Evolutionary conservation across 2,797 vertebrate genomes (phyloP).

Genomic region (Chromobotia macracanthus): DNA sequence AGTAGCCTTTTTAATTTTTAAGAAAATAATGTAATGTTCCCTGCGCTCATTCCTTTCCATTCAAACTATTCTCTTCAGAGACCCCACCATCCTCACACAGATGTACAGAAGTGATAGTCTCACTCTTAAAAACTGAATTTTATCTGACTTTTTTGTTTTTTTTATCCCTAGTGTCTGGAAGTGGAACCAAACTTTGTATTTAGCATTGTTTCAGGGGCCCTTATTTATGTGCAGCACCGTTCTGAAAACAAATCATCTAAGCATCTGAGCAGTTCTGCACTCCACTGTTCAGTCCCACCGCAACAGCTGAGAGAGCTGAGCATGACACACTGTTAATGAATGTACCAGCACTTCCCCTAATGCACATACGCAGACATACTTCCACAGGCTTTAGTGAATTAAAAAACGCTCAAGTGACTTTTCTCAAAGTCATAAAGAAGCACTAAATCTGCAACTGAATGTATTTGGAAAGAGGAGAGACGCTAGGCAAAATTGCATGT

Average conservation of each 20-base stretch:
- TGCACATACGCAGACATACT: slow-evolving; percentile 30
- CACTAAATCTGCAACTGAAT: slow-evolving; percentile 45
- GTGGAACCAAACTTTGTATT: slow-evolving; percentile 34
- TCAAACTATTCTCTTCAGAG: slow-evolving; percentile 30
- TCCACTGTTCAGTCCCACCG: slow-evolving; percentile 18
- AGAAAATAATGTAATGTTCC: slow-evolving; percentile 4
- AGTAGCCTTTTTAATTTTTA: slow-evolving; percentile 17
- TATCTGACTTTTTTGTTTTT: background rate
- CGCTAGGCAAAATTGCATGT: slow-evolving; percentile 30
- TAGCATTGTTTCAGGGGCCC: slow-evolving; percentile 37
- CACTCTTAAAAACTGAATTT: slow-evolving; percentile 1
- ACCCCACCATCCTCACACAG: slow-evolving; percentile 26
- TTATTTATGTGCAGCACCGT: slow-evolving; percentile 34
- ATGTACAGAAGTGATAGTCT: slow-evolving; percentile 7
- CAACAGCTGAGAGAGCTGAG: slow-evolving; percentile 11
- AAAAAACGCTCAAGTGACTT: slow-evolving; percentile 43
- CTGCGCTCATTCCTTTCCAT: slow-evolving; percentile 6
- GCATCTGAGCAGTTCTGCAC: background rate
- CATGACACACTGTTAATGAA: slow-evolving; percentile 32
- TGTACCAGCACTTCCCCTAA: slow-evolving; percentile 30
- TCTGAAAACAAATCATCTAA: slow-evolving; percentile 28
- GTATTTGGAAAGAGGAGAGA: slow-evolving; percentile 28
- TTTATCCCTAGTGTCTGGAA: background rate
- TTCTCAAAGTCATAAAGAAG: slow-evolving; percentile 50
- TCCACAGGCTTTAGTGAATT: slow-evolving; percentile 38